Evolutionary conservation across 1,140 invertebrate species (phyloP).

Genomic region (Parasteatoda tepidariorum): DNA sequence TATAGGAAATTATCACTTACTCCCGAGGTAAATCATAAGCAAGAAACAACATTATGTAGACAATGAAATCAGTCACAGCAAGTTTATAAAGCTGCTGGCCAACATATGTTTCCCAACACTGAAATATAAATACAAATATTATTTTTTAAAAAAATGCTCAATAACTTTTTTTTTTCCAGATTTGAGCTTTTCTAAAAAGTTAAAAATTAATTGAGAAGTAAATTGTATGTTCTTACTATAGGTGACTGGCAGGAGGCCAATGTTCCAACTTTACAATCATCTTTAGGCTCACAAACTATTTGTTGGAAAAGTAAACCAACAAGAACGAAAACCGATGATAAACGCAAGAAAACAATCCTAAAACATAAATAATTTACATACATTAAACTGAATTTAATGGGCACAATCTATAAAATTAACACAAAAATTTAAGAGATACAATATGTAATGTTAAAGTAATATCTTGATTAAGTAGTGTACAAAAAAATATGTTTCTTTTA

Average conservation of each 20-base stretch:
- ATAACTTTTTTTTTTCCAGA: too few relatives aligned
- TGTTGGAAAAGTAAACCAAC: constrained; percentile 34
- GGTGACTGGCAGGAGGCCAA: constrained; percentile 21
- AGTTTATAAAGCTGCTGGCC: constrained; percentile 90
- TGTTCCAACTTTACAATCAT: constrained; percentile 30
- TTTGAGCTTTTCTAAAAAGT: too few relatives aligned
- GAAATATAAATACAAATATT: too few relatives aligned
- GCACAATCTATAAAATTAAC: too few relatives aligned
- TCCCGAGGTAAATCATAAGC: constrained; percentile 83
- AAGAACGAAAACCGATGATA: constrained; percentile 39
- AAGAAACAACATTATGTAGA: constrained; percentile 81
- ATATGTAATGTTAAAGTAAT: too few relatives aligned
- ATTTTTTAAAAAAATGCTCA: too few relatives aligned
- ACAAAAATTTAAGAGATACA: too few relatives aligned
- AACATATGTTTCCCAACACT: constrained; percentile 91
- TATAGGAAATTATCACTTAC: constrained; percentile 62
- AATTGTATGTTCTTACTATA: constrained; percentile 37
- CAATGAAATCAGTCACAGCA: constrained; percentile 81
- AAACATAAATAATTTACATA: constrained; percentile 6
- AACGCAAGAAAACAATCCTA: constrained; percentile 43
- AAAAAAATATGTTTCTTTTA: too few relatives aligned
- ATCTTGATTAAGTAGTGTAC: too few relatives aligned
- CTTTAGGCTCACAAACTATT: constrained; percentile 50
- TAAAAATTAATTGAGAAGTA: too few relatives aligned
- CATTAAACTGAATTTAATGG: not conserved